phyloP scores from a whole-genome alignment of 2,113 vertebrate genomes.

The Crotalus viridis region DNA sequence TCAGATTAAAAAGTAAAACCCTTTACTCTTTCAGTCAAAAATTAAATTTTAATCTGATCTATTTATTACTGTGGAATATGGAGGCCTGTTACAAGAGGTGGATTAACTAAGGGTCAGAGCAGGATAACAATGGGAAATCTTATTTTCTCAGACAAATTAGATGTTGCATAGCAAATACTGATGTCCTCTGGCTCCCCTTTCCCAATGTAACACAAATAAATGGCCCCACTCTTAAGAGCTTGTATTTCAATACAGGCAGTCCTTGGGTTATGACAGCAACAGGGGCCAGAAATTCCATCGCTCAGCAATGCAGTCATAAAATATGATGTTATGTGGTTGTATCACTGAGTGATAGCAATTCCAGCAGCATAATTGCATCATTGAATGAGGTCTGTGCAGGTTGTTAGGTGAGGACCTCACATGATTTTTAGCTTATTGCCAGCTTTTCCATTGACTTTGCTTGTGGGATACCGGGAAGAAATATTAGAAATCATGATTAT shows the following conservation, averaged over 20 bases:
- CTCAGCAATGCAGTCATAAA: background rate
- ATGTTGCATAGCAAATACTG: background rate
- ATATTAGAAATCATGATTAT: background rate
- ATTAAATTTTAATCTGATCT: constrained; percentile 21
- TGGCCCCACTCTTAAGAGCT: background rate
- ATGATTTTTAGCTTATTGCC: background rate
- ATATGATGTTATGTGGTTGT: background rate
- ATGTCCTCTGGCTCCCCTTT: no score
- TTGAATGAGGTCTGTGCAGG: background rate
- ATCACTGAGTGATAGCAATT: background rate
- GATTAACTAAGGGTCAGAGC: constrained; percentile 7
- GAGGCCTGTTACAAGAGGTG: background rate
- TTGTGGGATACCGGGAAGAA: background rate
- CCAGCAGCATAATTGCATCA: background rate
- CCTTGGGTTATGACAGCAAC: background rate
- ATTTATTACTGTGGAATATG: background rate
- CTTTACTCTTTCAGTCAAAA: constrained; percentile 4
- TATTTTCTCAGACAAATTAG: no score
- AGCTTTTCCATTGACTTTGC: background rate
- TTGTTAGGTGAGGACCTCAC: background rate
- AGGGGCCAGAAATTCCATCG: background rate
- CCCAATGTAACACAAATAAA: background rate
- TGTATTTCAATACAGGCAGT: background rate
- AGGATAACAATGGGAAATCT: constrained; percentile 4
- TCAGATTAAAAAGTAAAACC: background rate